Conservation (phyloP, 2,888 invertebrate genomes). For the Protonemura montana region DNA sequence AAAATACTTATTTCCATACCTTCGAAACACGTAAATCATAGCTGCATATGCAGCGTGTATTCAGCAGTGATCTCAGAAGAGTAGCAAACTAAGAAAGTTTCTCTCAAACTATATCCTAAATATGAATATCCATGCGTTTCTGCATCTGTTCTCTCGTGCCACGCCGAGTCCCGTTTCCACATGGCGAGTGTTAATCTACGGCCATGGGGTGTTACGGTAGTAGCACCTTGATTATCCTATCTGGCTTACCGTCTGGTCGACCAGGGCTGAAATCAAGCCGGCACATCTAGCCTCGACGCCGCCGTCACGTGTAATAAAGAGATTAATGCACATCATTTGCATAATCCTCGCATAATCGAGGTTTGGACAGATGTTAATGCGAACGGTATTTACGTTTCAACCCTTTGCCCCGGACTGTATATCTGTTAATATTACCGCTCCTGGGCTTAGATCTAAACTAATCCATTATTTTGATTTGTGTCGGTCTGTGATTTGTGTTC, state of each 20-base stretch:
- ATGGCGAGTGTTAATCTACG: background rate
- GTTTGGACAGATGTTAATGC: slow-evolving; percentile 12
- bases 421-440: background rate
- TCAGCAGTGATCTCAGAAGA: too few relatives aligned
- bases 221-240: background rate
- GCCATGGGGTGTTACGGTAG: background rate
- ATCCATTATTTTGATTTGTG: slow-evolving; percentile 12
- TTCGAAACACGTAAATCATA: too few relatives aligned
- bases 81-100: too few relatives aligned
- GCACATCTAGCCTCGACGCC: background rate
- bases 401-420: background rate
- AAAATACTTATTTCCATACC: too few relatives aligned
- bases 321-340: slow-evolving; percentile 12
- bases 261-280: background rate
- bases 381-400: background rate
- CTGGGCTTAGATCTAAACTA: background rate
- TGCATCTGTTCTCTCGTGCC: too few relatives aligned
- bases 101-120: background rate
- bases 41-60: too few relatives aligned
- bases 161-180: background rate
- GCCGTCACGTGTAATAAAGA: background rate
- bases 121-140: background rate
- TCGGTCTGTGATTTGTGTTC: background rate
- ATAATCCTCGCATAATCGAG: slow-evolving; percentile 7
- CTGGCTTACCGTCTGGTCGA: background rate